Percentiles rank a stretch among this genome's conserved stretches.
Evolutionary conservation across 2,797 vertebrate species (phyloP).

Genomic region (Hybognathus amarus): DNA sequence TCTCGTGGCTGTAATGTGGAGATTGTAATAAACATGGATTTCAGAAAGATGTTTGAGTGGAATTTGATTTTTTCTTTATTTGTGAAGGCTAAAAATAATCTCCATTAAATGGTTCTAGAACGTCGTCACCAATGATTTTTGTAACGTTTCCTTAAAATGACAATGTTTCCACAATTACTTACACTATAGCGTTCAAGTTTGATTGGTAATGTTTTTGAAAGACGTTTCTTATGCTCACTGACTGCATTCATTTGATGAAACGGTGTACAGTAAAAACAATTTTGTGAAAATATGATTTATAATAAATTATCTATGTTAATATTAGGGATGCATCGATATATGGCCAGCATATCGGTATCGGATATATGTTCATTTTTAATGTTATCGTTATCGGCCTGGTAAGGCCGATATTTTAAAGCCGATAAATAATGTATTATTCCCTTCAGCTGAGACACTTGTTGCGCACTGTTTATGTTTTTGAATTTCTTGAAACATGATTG

Average conservation of each 20-base stretch:
- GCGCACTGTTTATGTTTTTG: no score
- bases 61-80: neutral
- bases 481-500: no score
- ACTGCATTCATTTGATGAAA: neutral
- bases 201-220: neutral
- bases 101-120: neutral
- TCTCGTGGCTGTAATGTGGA: constrained; percentile 50
- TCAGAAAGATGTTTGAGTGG: constrained; percentile 8
- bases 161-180: neutral
- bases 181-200: no score
- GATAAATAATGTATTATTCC: no score
- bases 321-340: no score
- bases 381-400: no score
- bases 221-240: neutral
- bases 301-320: neutral
- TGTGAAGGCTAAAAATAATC: neutral
- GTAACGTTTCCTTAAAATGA: neutral
- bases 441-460: no score
- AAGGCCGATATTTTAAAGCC: no score
- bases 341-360: no score
- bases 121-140: neutral
- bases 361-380: no score
- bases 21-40: constrained; percentile 58
- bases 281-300: neutral
- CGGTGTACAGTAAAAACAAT: neutral